phyloP scores from a whole-genome alignment of 2,113 vertebrate species.

The Zonotrichia leucophrys region DNA sequence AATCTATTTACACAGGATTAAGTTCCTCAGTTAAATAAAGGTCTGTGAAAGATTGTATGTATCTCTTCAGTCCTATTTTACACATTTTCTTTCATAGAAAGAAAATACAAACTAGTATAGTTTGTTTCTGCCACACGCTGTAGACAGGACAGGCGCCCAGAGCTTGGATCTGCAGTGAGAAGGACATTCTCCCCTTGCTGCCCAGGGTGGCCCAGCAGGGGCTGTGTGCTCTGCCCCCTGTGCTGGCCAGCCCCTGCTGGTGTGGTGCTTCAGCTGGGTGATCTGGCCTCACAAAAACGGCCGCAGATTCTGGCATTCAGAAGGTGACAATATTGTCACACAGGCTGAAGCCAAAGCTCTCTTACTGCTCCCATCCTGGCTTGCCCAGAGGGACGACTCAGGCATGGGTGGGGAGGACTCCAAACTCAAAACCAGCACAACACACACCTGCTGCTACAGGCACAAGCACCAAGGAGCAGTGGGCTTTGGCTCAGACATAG shows the following conservation, averaged over 20 bases:
- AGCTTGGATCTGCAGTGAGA: neutral
- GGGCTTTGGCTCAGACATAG: neutral
- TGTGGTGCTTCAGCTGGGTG: neutral
- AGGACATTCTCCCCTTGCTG: fast-evolving
- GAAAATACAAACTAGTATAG: neutral
- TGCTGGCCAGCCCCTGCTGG: neutral
- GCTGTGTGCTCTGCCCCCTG: fast-evolving
- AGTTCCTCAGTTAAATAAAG: neutral
- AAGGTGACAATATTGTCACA: fast-evolving
- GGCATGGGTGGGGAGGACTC: neutral
- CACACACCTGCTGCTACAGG: neutral
- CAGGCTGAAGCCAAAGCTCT: neutral
- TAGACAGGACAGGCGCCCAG: neutral
- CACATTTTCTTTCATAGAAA: neutral
- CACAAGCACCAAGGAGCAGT: neutral
- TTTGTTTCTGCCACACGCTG: neutral
- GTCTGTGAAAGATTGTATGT: neutral
- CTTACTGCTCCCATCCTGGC: neutral
- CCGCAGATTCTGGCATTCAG: neutral
- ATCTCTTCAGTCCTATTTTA: neutral
- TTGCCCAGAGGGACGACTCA: neutral
- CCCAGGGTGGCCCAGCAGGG: neutral
- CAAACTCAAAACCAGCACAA: neutral
- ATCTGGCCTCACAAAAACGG: neutral
- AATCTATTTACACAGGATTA: neutral